Evolutionary conservation across 2,113 vertebrate genomes (phyloP).

Genomic region (Cyphomyrus plagiostoma): DNA sequence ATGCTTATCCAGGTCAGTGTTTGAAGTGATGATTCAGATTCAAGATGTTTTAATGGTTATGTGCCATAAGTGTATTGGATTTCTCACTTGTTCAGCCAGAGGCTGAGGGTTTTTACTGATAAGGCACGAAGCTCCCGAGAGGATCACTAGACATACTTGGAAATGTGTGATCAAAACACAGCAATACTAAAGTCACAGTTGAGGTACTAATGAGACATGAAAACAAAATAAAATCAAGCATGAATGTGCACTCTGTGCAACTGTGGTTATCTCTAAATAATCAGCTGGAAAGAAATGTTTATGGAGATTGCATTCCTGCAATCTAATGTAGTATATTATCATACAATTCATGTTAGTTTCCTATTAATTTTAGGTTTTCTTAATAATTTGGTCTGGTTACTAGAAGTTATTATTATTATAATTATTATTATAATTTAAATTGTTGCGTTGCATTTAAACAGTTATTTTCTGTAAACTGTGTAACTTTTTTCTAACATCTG

Average conservation of each 20-base stretch:
- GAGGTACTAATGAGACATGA: not conserved
- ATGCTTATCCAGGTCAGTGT: not conserved
- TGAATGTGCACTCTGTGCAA: not conserved
- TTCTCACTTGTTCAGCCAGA: not conserved
- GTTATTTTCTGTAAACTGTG: not conserved
- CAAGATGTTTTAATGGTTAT: not conserved
- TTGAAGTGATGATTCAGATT: not conserved
- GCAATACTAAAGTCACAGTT: not conserved
- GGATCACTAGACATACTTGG: not conserved
- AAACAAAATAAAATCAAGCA: not conserved
- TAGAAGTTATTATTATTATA: not conserved
- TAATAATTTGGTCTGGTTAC: not conserved
- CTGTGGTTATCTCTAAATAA: not conserved
- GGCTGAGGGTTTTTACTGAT: not conserved
- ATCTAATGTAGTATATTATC: not conserved
- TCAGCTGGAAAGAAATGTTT: not conserved
- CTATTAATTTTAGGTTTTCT: not conserved
- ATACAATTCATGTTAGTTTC: not conserved
- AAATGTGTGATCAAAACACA: not conserved
- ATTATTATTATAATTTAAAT: not conserved
- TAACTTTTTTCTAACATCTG: not conserved
- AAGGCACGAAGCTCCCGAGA: not conserved
- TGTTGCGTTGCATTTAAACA: not conserved
- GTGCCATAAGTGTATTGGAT: not conserved
- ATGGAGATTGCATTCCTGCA: not conserved